These are phyloP conservation scores for Cremastinae sp. DNA, from an alignment of 2,888 invertebrate species.

Conservation along the genomic window DNA sequence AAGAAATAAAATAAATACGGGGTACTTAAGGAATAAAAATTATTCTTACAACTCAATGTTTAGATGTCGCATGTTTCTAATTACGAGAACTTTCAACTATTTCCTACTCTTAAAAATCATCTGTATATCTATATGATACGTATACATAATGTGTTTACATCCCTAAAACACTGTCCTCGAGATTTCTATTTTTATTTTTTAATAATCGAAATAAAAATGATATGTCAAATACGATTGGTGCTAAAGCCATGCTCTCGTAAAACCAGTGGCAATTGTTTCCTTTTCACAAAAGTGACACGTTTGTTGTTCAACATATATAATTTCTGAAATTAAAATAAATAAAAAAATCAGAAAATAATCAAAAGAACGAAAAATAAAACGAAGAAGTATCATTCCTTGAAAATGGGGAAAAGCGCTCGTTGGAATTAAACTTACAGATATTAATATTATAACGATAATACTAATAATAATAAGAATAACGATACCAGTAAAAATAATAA, in stretches of 20 bases:
- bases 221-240: conserved; percentile 48
- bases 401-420: not conserved
- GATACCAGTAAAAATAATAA: too few species aligned
- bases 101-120: conserved; percentile 54
- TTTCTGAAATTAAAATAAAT: too few species aligned
- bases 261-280: conserved; percentile 7
- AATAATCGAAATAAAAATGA: too few species aligned
- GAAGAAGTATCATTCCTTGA: too few species aligned
- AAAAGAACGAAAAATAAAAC: too few species aligned
- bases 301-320: too few species aligned
- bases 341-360: too few species aligned
- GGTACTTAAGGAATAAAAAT: conserved; percentile 27
- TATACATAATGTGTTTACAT: too few species aligned
- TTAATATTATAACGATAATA: conserved; percentile 29
- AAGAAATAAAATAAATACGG: conserved; percentile 11
- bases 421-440: conserved; percentile 7
- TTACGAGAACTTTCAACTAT: conserved; percentile 71
- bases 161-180: too few species aligned
- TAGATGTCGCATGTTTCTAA: conserved; percentile 78
- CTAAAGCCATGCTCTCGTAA: conserved; percentile 37
- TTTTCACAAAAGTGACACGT: too few species aligned
- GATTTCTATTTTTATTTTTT: too few species aligned
- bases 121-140: conserved; percentile 26
- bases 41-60: conserved; percentile 71
- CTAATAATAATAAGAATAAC: conserved; percentile 31